These are phyloP conservation scores for Rallus crepitans DNA, from an alignment of 2,797 vertebrate species.

Conservation along the genomic window DNA sequence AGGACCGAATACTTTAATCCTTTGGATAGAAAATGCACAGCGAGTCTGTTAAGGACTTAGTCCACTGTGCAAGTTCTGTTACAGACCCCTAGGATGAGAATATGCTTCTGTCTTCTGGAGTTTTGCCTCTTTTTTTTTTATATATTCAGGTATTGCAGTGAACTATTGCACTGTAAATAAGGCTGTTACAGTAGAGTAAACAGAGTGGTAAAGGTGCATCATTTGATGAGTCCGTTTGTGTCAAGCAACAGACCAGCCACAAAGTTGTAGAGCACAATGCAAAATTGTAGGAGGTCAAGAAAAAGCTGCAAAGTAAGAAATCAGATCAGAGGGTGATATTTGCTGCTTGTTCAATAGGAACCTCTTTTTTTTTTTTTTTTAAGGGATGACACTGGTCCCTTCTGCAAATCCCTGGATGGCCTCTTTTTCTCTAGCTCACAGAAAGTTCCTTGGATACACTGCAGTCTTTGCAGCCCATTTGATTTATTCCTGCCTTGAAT, in stretches of 20 bases:
- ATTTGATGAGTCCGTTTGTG: slow-evolving; percentile 60
- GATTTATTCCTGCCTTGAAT: slow-evolving; percentile 55
- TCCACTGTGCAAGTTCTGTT: background rate
- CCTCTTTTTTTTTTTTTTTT: background rate
- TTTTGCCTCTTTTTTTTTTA: background rate
- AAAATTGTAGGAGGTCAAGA: slow-evolving; percentile 25
- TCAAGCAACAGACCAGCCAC: slow-evolving; percentile 39
- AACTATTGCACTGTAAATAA: slow-evolving; percentile 53
- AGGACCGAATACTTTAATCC: background rate
- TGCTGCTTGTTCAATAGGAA: background rate
- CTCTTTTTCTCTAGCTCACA: slow-evolving; percentile 34
- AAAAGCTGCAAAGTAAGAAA: background rate
- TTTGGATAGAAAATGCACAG: background rate
- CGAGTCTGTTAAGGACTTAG: background rate
- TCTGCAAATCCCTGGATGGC: slow-evolving; percentile 1
- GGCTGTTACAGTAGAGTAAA: slow-evolving; percentile 33
- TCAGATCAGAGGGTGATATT: background rate
- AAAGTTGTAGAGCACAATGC: background rate
- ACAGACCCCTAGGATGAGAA: background rate
- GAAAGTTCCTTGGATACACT: background rate
- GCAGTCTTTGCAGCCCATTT: slow-evolving; percentile 25
- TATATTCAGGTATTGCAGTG: background rate
- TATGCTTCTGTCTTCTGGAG: background rate
- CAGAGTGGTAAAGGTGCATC: slow-evolving; percentile 49
- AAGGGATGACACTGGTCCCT: background rate